Base-by-base conservation (phyloP, 2,888 invertebrate species). In the Trissolcus brochymenae region DNA sequence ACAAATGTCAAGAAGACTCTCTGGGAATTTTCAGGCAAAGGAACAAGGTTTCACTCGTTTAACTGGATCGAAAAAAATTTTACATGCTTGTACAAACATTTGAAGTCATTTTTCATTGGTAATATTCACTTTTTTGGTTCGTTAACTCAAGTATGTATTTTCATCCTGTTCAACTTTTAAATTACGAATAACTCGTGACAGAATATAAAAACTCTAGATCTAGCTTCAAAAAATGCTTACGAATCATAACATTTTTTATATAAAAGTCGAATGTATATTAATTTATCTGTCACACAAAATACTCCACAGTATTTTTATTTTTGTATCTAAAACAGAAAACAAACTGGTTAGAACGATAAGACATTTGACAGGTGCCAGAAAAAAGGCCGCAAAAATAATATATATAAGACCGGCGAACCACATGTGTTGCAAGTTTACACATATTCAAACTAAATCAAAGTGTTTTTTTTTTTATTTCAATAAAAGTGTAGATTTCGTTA, bases 11-110 rank as follows among this genome's bases (percentile, higher is more conserved):
- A 56, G 62, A 16, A 70, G 14, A 51, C 54, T 55, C 65, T 56
- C 68, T 40, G 57, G 54, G 61, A 68, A 68, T 61, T 56, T 70
- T 61, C 6, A 19, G 11, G 55, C 49, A 60, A 61, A 68, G 60
- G 55, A 51, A 21, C 14, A 11, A 16, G 25, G 17, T 11, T 66
- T 56, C 43, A 50, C 57, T 13, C 50, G 50, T 19, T 40, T 53
- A 53, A 53, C 41, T 62, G 11, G 21, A 51, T 41, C 51, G 43
- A 35, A 64, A 54, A 64, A 54, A 64, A 1, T 9, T 51, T 7
- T 21, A 35, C 29, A 14, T 1, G 41, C 54, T 64, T 64, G n/a
- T 40, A 54, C 41, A 54, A 64, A 64, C 46, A 64, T 21, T 9
- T 16, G 11, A 46, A 29, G 19, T n/a, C 25, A 41, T 62, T 35